Conservation (phyloP, 2,113 vertebrate genomes). For the Nibea coibor region DNA sequence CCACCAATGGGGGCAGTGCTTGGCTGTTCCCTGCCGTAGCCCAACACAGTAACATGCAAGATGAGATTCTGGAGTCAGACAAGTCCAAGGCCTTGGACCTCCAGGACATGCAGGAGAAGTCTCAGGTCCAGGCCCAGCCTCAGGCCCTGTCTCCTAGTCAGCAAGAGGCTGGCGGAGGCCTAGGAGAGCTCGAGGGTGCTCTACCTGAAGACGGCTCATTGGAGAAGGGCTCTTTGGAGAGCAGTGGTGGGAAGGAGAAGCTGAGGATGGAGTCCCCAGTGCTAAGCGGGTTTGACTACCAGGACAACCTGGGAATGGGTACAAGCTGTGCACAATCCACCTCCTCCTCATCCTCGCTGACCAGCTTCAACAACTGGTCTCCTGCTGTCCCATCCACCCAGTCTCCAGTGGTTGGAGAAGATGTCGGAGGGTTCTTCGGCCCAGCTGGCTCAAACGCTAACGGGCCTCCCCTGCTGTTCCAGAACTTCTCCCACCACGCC, state of each 20-base stretch:
- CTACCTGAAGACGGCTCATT: slow-evolving; percentile 90
- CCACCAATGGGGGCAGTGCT: slow-evolving; percentile 95
- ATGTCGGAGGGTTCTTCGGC: slow-evolving; percentile 95
- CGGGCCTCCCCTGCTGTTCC: slow-evolving; percentile 94
- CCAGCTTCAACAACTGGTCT: slow-evolving; percentile 98
- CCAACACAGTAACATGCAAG: slow-evolving; percentile 95
- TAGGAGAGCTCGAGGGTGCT: slow-evolving; percentile 91
- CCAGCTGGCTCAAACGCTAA: slow-evolving; percentile 93
- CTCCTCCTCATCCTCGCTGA: slow-evolving; percentile 94
- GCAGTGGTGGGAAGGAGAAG: slow-evolving; percentile 91
- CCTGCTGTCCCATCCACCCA: slow-evolving; percentile 95
- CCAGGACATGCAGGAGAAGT: slow-evolving; percentile 95
- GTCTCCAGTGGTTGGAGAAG: slow-evolving; percentile 95
- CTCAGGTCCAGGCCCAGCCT: slow-evolving; percentile 76
- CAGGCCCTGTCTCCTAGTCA: slow-evolving; percentile 92
- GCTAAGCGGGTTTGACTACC: slow-evolving; percentile 96
- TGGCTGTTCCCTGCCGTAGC: slow-evolving; percentile 97
- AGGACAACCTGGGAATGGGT: slow-evolving; percentile 93
- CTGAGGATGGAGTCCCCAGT: slow-evolving; percentile 95
- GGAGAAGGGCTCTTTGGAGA: slow-evolving; percentile 91
- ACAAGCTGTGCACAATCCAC: slow-evolving; percentile 90
- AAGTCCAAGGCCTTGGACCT: slow-evolving; percentile 96
- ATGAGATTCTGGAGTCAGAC: slow-evolving; percentile 98
- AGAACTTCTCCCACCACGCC: slow-evolving; percentile 97
- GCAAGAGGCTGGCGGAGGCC: slow-evolving; percentile 90